phyloP scores from a whole-genome alignment of 2,797 vertebrate species.

The Pangasius larnaudii region DNA sequence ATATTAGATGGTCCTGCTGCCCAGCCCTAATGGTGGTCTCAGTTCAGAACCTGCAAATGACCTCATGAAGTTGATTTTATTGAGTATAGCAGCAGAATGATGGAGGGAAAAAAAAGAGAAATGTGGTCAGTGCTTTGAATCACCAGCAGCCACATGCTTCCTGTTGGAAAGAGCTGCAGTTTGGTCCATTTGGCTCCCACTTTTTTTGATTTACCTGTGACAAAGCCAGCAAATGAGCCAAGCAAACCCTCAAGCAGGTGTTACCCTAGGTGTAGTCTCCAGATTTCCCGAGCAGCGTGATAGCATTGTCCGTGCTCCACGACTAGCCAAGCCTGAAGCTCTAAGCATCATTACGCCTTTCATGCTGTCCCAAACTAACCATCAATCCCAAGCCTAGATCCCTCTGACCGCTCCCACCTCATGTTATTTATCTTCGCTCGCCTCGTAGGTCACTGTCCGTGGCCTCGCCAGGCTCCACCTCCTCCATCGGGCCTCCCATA shows the following conservation, averaged over 20 bases:
- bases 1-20: background rate
- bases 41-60: conserved; percentile 16
- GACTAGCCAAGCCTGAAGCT: conserved; percentile 43
- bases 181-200: conserved; percentile 41
- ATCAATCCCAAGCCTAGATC: conserved; percentile 50
- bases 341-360: conserved; percentile 56
- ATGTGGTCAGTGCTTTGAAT: background rate
- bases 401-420: conserved; percentile 39
- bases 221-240: conserved; percentile 51
- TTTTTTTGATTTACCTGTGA: conserved; percentile 47
- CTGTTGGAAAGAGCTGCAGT: conserved; percentile 41
- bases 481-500: conserved; percentile 47
- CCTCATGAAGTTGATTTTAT: background rate
- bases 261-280: conserved; percentile 37
- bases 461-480: conserved; percentile 47
- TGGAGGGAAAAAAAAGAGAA: conserved; percentile 6
- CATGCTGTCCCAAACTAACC: conserved; percentile 48
- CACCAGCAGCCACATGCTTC: conserved; percentile 37
- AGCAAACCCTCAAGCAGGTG: conserved; percentile 53
- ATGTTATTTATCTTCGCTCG: conserved; percentile 48
- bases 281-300: conserved; percentile 47
- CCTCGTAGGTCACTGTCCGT: conserved; percentile 40
- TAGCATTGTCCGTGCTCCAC: conserved; percentile 41
- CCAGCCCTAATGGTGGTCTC: background rate
- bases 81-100: background rate